Percentiles rank a stretch among this genome's conserved stretches.
phyloP scores from a whole-genome alignment of 2,797 vertebrate genomes.

The Sebastes hubbsi region DNA sequence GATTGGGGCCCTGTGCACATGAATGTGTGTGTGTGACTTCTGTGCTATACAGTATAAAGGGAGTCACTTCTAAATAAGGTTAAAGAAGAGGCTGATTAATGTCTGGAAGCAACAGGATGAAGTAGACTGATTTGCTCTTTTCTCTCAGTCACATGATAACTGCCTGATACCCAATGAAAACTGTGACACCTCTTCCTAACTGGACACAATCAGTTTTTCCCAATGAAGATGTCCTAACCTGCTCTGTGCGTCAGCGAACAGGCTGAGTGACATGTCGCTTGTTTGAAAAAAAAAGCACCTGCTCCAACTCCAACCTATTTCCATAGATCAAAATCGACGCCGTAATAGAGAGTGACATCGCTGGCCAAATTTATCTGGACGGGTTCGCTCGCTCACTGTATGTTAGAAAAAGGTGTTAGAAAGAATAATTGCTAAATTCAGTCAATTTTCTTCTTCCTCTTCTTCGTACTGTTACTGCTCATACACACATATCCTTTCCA shows the following conservation, averaged over 20 bases:
- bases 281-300: too few species aligned
- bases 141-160: slow-evolving; percentile 10
- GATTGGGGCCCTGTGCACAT: background rate
- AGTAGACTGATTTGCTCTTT: background rate
- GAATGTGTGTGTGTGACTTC: background rate
- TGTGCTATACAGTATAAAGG: background rate
- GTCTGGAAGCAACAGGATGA: background rate
- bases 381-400: too few species aligned
- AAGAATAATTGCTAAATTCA: slow-evolving; percentile 29
- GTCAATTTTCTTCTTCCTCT: background rate
- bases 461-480: background rate
- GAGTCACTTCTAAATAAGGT: background rate
- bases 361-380: too few species aligned
- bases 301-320: too few species aligned
- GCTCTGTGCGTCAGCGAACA: too few species aligned
- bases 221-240: too few species aligned
- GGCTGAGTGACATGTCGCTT: too few species aligned
- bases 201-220: too few species aligned
- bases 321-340: too few species aligned
- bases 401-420: too few species aligned
- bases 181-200: slow-evolving; percentile 35
- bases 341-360: too few species aligned
- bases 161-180: slow-evolving; percentile 26
- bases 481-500: background rate
- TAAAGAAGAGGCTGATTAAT: background rate